phyloP scores from a whole-genome alignment of 2,888 invertebrate species.

The Sclerodermus sp. region DNA sequence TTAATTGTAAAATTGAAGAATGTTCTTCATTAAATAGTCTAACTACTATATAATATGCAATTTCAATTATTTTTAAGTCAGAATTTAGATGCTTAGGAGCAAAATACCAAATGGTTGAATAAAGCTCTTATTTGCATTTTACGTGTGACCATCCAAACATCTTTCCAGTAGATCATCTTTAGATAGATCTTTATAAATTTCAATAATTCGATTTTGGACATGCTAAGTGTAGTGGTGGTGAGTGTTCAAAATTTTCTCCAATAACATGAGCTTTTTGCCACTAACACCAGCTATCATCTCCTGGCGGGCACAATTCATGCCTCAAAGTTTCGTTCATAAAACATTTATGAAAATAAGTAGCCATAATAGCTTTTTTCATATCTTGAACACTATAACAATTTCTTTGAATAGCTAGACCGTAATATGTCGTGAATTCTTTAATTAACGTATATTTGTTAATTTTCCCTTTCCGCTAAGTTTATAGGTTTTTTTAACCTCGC shows the following conservation, averaged over 20 bases:
- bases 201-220: slow-evolving; percentile 9
- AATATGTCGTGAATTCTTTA: slow-evolving; percentile 22
- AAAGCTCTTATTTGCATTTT: slow-evolving; percentile 19
- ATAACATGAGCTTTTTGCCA: slow-evolving; percentile 15
- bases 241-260: slow-evolving; percentile 2
- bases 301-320: slow-evolving; percentile 13
- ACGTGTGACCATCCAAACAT: slow-evolving; percentile 17
- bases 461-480: slow-evolving; percentile 19
- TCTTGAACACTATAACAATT: slow-evolving; percentile 18
- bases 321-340: slow-evolving; percentile 21
- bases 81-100: slow-evolving; percentile 19
- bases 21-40: slow-evolving; percentile 12
- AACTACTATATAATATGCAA: slow-evolving; percentile 15
- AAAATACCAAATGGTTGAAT: slow-evolving; percentile 17
- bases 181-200: slow-evolving; percentile 12
- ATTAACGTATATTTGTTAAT: slow-evolving; percentile 18
- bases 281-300: slow-evolving; percentile 18
- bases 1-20: slow-evolving; percentile 4
- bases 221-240: slow-evolving; percentile 7
- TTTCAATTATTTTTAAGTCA: slow-evolving; percentile 18
- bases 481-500: slow-evolving; percentile 8
- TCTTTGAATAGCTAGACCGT: slow-evolving; percentile 25
- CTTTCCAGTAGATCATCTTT: slow-evolving; percentile 14
- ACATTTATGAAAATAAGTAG: slow-evolving; percentile 21
- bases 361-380: slow-evolving; percentile 26